These are phyloP conservation scores for Polyommatus iphigenia DNA, from an alignment of 2,888 invertebrate genomes.

Conservation along the genomic window DNA sequence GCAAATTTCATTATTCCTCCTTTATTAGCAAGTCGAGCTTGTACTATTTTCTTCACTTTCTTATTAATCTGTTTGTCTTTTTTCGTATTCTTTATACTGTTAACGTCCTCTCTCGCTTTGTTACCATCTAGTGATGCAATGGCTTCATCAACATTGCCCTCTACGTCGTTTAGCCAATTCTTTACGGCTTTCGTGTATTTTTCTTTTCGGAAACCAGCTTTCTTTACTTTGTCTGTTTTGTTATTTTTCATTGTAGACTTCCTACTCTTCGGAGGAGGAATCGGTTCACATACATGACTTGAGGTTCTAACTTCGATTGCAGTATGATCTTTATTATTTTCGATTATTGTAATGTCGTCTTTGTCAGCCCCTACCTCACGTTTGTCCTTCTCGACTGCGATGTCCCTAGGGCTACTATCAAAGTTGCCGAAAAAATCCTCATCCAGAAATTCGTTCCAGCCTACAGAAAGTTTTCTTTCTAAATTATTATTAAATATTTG, in stretches of 20 bases:
- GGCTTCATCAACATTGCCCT: slow-evolving; percentile 33
- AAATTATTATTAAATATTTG: background rate
- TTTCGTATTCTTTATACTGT: slow-evolving; percentile 33
- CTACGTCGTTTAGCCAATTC: slow-evolving; percentile 59
- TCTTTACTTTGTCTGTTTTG: slow-evolving; percentile 44
- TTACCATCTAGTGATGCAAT: background rate
- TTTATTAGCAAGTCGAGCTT: slow-evolving; percentile 63
- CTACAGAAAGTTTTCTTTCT: background rate
- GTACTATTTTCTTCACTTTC: slow-evolving; percentile 46
- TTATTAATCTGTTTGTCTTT: slow-evolving; percentile 22
- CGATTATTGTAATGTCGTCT: background rate
- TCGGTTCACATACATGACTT: background rate
- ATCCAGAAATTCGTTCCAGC: slow-evolving; percentile 35
- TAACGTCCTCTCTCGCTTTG: slow-evolving; percentile 17
- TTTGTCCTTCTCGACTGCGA: background rate
- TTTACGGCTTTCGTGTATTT: slow-evolving; percentile 59
- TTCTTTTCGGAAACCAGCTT: slow-evolving; percentile 51
- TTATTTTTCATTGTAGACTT: slow-evolving; percentile 33
- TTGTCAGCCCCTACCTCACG: background rate
- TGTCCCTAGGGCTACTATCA: background rate
- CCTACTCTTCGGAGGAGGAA: background rate
- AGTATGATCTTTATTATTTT: background rate
- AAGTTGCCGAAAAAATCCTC: slow-evolving; percentile 26
- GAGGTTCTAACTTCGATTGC: background rate
- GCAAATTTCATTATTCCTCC: slow-evolving; percentile 66